phyloP scores from a whole-genome alignment of 2,797 vertebrate genomes.

The Pelodytes ibericus region DNA sequence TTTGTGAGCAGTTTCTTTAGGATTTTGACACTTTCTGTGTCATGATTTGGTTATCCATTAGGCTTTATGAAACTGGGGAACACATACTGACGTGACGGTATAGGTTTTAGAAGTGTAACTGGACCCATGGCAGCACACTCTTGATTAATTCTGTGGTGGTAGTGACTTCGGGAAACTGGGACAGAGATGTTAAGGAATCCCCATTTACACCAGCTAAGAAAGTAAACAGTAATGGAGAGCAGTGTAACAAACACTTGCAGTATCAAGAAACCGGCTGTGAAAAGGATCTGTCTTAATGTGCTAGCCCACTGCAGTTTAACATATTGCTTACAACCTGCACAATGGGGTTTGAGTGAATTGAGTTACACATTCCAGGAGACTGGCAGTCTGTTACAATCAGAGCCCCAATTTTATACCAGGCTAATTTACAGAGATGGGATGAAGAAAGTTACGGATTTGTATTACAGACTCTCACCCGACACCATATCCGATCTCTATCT shows the following conservation, averaged over 20 bases:
- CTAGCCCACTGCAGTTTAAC: conserved; percentile 79
- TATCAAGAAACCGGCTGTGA: conserved; percentile 79
- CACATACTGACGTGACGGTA: background rate
- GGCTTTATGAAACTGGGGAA: background rate
- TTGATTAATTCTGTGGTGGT: conserved; percentile 61
- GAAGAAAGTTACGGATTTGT: conserved; percentile 84
- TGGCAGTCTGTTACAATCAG: conserved; percentile 83
- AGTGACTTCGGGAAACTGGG: conserved; percentile 67
- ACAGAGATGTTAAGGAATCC: conserved; percentile 73
- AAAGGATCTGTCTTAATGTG: conserved; percentile 82
- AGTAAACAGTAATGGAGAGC: conserved; percentile 81
- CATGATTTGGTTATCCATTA: background rate
- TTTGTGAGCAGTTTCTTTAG: background rate
- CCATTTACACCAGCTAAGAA: conserved; percentile 71
- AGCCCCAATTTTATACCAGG: conserved; percentile 73
- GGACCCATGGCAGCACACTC: conserved; percentile 48
- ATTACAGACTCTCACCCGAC: conserved; percentile 96
- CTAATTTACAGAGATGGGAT: conserved; percentile 80
- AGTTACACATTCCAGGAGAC: conserved; percentile 81
- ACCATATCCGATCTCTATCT: conserved; percentile 86
- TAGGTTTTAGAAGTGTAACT: conserved; percentile 20
- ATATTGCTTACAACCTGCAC: conserved; percentile 85
- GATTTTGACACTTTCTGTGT: background rate
- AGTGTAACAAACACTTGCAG: conserved; percentile 81
- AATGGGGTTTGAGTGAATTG: conserved; percentile 79